phyloP scores from a whole-genome alignment of 64 coral and sea anemone species.

The Hydrozoanthus tunicans region DNA sequence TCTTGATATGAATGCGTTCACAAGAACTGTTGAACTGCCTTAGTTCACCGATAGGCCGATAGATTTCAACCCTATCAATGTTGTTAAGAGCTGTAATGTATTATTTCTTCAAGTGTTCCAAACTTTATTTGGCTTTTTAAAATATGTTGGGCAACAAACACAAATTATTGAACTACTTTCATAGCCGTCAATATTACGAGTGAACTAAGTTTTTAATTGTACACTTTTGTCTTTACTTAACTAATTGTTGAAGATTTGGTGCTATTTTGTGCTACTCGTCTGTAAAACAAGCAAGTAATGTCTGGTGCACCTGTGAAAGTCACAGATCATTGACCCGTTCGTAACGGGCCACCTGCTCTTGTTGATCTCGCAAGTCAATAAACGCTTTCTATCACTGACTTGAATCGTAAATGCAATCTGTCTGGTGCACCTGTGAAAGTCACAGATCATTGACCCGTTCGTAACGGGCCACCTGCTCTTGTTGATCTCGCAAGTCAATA shows the following conservation, averaged over 20 bases:
- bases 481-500: not conserved
- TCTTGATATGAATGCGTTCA: not conserved
- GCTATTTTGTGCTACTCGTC: not conserved
- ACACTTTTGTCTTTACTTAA: not conserved
- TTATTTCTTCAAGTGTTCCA: too few relatives aligned
- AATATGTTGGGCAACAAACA: too few relatives aligned
- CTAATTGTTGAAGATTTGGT: not conserved
- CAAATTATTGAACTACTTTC: too few relatives aligned
- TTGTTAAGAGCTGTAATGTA: too few relatives aligned
- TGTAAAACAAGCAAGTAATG: not conserved
- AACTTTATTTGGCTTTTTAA: too few relatives aligned
- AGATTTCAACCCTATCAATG: too few relatives aligned
- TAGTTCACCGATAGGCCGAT: not conserved
- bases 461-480: not conserved
- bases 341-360: not conserved
- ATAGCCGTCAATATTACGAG: too few relatives aligned
- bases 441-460: not conserved
- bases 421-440: slow-evolving; percentile 3
- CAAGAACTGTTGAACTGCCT: not conserved
- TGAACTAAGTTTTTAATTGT: too few relatives aligned
- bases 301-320: slow-evolving; percentile 3
- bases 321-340: not conserved
- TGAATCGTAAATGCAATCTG: not conserved
- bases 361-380: not conserved
- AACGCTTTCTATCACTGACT: not conserved